phyloP scores from a whole-genome alignment of 2,888 invertebrate genomes.

The Torymus texanus region DNA sequence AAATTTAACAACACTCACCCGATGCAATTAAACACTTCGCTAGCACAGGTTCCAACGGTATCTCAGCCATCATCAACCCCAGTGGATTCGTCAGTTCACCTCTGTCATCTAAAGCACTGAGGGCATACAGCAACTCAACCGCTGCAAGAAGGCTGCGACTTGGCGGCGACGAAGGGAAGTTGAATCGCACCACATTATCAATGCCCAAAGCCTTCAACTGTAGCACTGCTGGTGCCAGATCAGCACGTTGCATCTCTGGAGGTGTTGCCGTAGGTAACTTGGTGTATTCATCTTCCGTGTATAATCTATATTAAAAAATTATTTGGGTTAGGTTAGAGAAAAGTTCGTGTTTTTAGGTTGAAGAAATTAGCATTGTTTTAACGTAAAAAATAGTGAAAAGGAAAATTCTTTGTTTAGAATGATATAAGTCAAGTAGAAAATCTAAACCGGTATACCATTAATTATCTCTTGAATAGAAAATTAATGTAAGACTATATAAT shows the following conservation, averaged over 20 bases:
- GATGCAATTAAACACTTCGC: conserved; percentile 90
- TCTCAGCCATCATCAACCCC: conserved; percentile 92
- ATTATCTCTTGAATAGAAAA: no score
- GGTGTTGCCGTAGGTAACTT: conserved; percentile 84
- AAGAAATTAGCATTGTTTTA: no score
- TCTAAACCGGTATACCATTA: no score
- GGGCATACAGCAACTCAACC: conserved; percentile 90
- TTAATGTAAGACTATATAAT: no score
- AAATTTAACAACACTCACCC: conserved; percentile 74
- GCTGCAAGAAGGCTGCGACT: conserved; percentile 89
- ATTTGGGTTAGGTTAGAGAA: conserved; percentile 24
- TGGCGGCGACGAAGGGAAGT: conserved; percentile 95
- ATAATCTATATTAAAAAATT: conserved; percentile 77
- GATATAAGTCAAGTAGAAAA: no score
- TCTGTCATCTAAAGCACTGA: conserved; percentile 86
- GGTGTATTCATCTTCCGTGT: conserved; percentile 85
- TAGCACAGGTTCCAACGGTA: conserved; percentile 91
- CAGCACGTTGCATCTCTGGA: conserved; percentile 95
- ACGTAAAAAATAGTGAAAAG: conserved; percentile 49
- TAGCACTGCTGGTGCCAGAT: conserved; percentile 88
- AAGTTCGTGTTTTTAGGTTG: no score
- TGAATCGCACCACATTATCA: conserved; percentile 91
- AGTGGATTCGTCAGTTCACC: conserved; percentile 86
- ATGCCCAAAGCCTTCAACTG: conserved; percentile 96
- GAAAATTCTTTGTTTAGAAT: no score